Evolutionary conservation across 2,888 invertebrate genomes (phyloP).

Genomic region (Tipula confusa): DNA sequence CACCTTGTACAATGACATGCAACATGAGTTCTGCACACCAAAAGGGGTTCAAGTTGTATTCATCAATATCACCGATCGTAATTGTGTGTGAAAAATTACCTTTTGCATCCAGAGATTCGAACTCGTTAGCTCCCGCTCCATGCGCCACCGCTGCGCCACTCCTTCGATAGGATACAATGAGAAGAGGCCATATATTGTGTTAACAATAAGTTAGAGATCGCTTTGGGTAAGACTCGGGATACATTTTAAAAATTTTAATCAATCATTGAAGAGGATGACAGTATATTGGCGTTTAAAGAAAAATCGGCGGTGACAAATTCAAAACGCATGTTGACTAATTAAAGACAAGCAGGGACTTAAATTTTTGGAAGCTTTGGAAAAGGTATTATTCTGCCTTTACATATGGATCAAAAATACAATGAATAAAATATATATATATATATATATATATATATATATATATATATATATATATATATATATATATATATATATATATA

Average conservation of each 20-base stretch:
- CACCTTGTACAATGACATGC: too few relatives aligned
- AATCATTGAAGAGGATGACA: conserved; percentile 69
- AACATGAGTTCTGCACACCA: too few relatives aligned
- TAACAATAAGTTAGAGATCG: conserved; percentile 79
- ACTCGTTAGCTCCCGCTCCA: too few relatives aligned
- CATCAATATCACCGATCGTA: too few relatives aligned
- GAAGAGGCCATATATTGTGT: conserved; percentile 90
- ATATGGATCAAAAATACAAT: conserved; percentile 72
- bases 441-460: too few relatives aligned
- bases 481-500: too few relatives aligned
- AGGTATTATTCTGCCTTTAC: conserved; percentile 76
- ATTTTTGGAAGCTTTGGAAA: conserved; percentile 88
- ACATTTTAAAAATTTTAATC: conserved; percentile 82
- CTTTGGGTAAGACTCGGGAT: conserved; percentile 90
- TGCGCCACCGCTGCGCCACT: too few relatives aligned
- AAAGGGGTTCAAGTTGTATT: too few relatives aligned
- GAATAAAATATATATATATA: conserved; percentile 63
- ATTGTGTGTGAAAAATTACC: too few relatives aligned
- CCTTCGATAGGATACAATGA: conserved; percentile 81
- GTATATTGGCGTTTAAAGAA: conserved; percentile 55
- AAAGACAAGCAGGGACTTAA: conserved; percentile 72
- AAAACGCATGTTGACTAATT: conserved; percentile 54
- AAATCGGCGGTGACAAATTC: conserved; percentile 47
- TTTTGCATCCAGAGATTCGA: too few relatives aligned
- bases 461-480: too few relatives aligned